Base-by-base conservation (phyloP, 2,113 vertebrate species). In the Danionella cerebrum region DNA sequence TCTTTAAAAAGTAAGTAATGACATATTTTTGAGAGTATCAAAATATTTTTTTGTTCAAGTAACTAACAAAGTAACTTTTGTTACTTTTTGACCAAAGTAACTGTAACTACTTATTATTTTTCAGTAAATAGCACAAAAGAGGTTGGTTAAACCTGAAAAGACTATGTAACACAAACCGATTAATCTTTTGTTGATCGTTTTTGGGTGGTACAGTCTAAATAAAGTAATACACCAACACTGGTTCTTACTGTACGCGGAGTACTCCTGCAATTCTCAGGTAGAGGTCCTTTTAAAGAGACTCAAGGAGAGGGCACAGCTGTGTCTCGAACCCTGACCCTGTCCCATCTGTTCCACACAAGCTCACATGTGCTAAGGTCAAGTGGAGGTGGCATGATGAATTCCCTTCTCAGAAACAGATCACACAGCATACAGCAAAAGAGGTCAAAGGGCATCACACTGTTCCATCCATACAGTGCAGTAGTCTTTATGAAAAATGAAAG, bases 251-350 rank as follows among this genome's bases (percentile, higher is more conserved):
- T n/a, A n/a, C n/a, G n/a, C n/a, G n/a, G n/a, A n/a, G n/a, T n/a
- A n/a, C n/a, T n/a, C 36, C 50, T 73, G 29, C 25, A 9, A n/a
- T n/a, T n/a, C n/a, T n/a, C n/a, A n/a, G n/a, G n/a, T 44, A 29
- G 62, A 57, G 38, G 35, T 54, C 48, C 45, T 62, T 42, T 35
- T 57, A 62, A 58, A 47, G 63, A 52, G 18, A 36, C 75, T 83
- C 79, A 84, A 84, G 71, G 79, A 64, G 76, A 69, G 80, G 74
- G 73, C 63, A 48, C 35, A 44, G 42, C 65, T 69, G 39, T 55
- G 57, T 48, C 36, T 38, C 44, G 36, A 58, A 62, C 33, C 55
- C 35, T 31, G 10, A 22, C 29, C 38, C 7, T n/a, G 14, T 42
- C 59, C 44, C 59, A 75, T 67, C 65, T 75, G 33, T 54, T 60